A percentile compares a stretch with the other conserved stretches of the same genome.
Evolutionary conservation across 2,113 vertebrate species (phyloP).

Genomic region (Vulpes ferrilata): DNA sequence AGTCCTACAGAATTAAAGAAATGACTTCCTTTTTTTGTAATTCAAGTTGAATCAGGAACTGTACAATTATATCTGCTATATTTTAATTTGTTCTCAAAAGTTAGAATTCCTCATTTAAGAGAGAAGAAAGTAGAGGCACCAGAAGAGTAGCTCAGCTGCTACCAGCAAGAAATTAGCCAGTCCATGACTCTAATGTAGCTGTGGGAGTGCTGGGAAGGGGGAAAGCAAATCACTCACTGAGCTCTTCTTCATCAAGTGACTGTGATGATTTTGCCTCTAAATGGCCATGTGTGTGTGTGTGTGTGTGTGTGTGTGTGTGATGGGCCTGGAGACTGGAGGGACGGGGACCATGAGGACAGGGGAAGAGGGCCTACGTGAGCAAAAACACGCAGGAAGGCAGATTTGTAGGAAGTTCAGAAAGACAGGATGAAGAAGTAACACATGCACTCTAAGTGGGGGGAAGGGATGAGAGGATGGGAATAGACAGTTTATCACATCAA

Average conservation of each 20-base stretch:
- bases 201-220: neutral
- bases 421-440: neutral
- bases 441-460: neutral
- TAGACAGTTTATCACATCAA: neutral
- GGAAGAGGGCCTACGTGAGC: neutral
- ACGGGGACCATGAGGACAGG: neutral
- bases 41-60: conserved; percentile 62
- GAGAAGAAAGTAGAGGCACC: neutral
- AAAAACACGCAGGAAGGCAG: neutral
- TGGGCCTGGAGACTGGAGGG: neutral
- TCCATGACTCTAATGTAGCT: neutral
- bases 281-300: neutral
- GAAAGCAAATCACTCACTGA: neutral
- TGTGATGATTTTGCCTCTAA: neutral
- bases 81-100: neutral
- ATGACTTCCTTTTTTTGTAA: conserved; percentile 38
- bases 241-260: neutral
- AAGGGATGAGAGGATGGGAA: neutral
- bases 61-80: neutral
- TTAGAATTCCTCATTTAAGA: neutral
- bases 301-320: neutral
- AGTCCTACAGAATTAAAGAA: conserved; percentile 57
- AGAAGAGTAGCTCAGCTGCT: neutral
- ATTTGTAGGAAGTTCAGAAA: neutral
- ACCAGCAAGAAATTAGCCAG: neutral